These are phyloP conservation scores for Sarcophilus harrisii DNA, from an alignment of 2,797 vertebrate species.

Conservation along the genomic window DNA sequence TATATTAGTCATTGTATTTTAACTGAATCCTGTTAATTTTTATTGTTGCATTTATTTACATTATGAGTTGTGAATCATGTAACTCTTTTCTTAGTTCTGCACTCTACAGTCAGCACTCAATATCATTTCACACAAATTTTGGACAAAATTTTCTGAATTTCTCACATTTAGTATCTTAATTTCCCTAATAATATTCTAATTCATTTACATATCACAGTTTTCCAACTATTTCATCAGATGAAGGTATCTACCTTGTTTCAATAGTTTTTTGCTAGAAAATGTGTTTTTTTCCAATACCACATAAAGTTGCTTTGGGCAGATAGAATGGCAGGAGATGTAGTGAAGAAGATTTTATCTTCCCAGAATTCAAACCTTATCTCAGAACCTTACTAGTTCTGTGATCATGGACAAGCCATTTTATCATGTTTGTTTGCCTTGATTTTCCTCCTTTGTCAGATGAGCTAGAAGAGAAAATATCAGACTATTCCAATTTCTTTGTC, in stretches of 20 bases:
- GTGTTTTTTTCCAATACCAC: slow-evolving; percentile 31
- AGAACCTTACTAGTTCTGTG: not conserved
- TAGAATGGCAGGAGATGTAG: not conserved
- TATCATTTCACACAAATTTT: not conserved
- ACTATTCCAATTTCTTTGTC: not conserved
- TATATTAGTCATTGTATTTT: not conserved
- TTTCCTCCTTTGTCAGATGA: not conserved
- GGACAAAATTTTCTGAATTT: not conserved
- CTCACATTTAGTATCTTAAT: not conserved
- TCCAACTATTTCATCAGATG: too few species aligned
- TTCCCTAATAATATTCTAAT: not conserved
- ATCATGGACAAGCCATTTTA: not conserved
- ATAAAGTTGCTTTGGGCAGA: slow-evolving; percentile 1
- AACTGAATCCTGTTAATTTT: not conserved
- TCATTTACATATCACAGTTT: not conserved
- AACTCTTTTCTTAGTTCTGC: not conserved
- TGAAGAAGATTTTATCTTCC: not conserved
- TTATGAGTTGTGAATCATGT: not conserved
- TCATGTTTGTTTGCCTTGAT: not conserved
- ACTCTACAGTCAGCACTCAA: not conserved
- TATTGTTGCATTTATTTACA: not conserved
- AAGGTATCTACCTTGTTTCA: too few species aligned
- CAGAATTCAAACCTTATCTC: not conserved
- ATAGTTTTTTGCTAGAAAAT: not conserved
- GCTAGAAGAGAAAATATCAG: not conserved